Base-by-base conservation (phyloP, 2,113 vertebrate species). In the Channa maculata region DNA sequence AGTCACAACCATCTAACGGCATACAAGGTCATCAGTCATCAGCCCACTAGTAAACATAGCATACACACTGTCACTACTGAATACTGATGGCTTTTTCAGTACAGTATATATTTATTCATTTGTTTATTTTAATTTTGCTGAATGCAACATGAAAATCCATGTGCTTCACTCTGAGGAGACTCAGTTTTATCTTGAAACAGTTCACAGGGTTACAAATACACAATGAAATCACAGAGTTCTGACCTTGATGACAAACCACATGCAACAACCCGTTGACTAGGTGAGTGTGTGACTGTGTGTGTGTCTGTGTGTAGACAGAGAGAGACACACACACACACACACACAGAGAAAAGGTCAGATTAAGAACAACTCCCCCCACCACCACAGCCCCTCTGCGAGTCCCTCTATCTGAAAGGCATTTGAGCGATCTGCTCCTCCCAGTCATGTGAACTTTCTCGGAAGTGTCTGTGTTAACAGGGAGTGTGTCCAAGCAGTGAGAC, bases 361-460 rank as follows among this genome's bases (percentile, higher is more conserved):
- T 24, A 24, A 24, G 24, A 24, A 24, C 24, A 24, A 24, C 24
- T 24, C 24, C 24, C 24, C 24, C 24, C 24, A n/a, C 66, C 55
- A 51, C 62, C n/a, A 36, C 38, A 49, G 48, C 50, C 54, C 73
- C 58, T 82, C 76, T 73, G 72, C 66, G 60, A 13, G n/a, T 50
- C 13, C 7, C 9, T 41, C 65, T 41, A 4, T 8, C 67, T 33
- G 5, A 65, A 65, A 49, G 73, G 59, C 39, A 65, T 39, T 8
- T 0, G 46, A 54, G 43, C n/a, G 49, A 63, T 14, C 34, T 45
- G 55, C 37, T 62, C 15, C 46, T 59, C 24, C 24, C 36, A n/a
- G 57, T 24, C 24, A 24, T 39, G 65, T 75, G 54, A 74, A 55
- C 24, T 10, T 73, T 73, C 63, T 68, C 36, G 62, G 61, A 36